Percentiles rank a stretch among this genome's conserved stretches.
Evolutionary conservation across 2,888 invertebrate genomes (phyloP).

Genomic region (Meganola albula): DNA sequence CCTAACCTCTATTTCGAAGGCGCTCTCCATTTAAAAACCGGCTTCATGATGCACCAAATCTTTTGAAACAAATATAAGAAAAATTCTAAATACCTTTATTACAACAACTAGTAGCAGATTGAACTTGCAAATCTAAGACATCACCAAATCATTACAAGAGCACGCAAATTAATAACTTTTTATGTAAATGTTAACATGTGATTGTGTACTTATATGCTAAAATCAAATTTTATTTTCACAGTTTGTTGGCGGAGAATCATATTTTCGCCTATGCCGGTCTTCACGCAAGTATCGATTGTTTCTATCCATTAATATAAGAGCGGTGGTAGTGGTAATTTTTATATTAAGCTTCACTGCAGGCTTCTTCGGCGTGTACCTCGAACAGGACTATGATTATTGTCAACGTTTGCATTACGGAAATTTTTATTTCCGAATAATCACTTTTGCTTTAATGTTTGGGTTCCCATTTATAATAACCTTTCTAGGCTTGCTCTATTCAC

Average conservation of each 20-base stretch:
- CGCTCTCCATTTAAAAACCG: too few species aligned
- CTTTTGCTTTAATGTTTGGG: conserved; percentile 77
- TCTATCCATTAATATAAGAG: conserved; percentile 67
- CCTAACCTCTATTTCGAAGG: too few species aligned
- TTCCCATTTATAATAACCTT: conserved; percentile 77
- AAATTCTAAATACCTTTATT: too few species aligned
- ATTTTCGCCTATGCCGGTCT: conserved; percentile 77
- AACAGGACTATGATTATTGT: conserved; percentile 84
- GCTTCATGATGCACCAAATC: too few species aligned
- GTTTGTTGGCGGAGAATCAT: background rate
- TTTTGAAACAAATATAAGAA: too few species aligned
- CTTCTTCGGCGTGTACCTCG: conserved; percentile 78
- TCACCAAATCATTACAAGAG: too few species aligned
- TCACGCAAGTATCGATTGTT: conserved; percentile 54
- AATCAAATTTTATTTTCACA: too few species aligned
- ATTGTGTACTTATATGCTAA: too few species aligned
- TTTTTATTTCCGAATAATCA: conserved; percentile 74
- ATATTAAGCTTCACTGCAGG: conserved; percentile 73
- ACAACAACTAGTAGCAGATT: too few species aligned
- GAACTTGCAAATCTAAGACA: too few species aligned
- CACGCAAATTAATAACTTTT: too few species aligned
- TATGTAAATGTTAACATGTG: too few species aligned
- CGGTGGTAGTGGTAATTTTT: conserved; percentile 77
- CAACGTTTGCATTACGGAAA: conserved; percentile 73
- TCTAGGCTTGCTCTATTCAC: conserved; percentile 71